These are phyloP conservation scores for Solenopsis fugax DNA, from an alignment of 1,140 invertebrate genomes.

Conservation along the genomic window DNA sequence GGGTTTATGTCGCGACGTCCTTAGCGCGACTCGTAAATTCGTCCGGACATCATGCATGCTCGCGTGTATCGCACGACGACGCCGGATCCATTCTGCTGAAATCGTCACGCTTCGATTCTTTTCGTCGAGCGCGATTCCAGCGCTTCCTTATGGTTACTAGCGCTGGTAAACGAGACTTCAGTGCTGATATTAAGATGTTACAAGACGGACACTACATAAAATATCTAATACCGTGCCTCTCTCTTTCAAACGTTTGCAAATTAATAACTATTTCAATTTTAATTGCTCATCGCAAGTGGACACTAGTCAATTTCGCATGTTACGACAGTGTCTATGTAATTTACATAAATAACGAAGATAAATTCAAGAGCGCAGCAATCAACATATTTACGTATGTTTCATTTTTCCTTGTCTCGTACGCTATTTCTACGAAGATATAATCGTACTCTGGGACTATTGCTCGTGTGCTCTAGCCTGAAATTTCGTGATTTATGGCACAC, in stretches of 20 bases:
- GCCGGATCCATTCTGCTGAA: slow-evolving; percentile 31
- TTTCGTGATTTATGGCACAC: neutral
- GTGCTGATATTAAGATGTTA: slow-evolving; percentile 10
- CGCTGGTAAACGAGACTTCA: neutral
- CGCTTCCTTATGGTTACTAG: slow-evolving; percentile 37
- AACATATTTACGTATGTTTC: neutral
- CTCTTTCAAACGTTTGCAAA: neutral
- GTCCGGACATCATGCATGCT: slow-evolving; percentile 44
- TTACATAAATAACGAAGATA: neutral
- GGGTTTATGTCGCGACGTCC: slow-evolving; percentile 65
- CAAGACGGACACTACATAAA: neutral
- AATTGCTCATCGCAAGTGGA: neutral
- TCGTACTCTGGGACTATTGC: neutral
- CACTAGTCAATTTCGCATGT: neutral
- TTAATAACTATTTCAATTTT: slow-evolving; percentile 8
- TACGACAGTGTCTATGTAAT: neutral
- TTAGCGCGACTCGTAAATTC: slow-evolving; percentile 73
- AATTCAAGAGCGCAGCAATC: neutral
- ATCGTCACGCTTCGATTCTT: slow-evolving; percentile 57
- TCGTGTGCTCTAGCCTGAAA: too few relatives aligned
- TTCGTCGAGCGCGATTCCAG: slow-evolving; percentile 27
- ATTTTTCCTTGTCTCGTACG: neutral
- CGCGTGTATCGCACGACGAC: slow-evolving; percentile 6
- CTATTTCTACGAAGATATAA: neutral
- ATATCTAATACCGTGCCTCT: neutral